Percentiles rank a stretch among this genome's conserved stretches.
phyloP scores from a whole-genome alignment of 2,113 vertebrate species.

The Aegotheles bennettii region DNA sequence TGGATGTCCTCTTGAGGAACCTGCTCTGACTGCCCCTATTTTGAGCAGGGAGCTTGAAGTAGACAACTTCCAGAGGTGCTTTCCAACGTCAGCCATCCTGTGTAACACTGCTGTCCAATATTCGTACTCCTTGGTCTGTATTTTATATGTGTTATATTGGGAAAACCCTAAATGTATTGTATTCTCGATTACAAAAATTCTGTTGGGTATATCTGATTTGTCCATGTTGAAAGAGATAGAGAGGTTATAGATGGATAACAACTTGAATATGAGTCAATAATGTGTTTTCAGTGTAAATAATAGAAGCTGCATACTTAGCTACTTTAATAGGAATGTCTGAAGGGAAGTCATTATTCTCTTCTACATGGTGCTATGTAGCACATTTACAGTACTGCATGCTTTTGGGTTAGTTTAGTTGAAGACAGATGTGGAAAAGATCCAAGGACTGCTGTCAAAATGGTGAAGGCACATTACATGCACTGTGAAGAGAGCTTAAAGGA shows the following conservation, averaged over 20 bases:
- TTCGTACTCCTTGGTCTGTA: neutral
- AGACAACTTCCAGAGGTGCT: neutral
- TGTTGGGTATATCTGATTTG: neutral
- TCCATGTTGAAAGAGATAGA: neutral
- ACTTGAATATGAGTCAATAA: neutral
- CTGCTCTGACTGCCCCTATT: rapidly evolving
- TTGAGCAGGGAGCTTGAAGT: neutral
- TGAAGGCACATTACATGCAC: neutral
- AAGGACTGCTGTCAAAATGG: neutral
- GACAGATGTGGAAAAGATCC: neutral
- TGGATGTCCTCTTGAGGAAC: neutral
- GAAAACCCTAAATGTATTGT: neutral
- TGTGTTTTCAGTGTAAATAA: neutral
- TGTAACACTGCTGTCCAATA: neutral
- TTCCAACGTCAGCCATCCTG: neutral
- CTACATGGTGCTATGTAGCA: neutral
- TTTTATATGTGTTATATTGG: neutral
- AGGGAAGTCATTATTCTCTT: neutral
- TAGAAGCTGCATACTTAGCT: neutral
- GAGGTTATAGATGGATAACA: neutral
- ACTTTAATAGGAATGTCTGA: neutral
- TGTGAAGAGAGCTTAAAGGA: neutral
- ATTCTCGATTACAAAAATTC: neutral
- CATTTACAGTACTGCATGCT: neutral
- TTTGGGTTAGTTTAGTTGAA: neutral